phyloP scores from a whole-genome alignment of 2,888 invertebrate species.

The Scaeva pyrastri region DNA sequence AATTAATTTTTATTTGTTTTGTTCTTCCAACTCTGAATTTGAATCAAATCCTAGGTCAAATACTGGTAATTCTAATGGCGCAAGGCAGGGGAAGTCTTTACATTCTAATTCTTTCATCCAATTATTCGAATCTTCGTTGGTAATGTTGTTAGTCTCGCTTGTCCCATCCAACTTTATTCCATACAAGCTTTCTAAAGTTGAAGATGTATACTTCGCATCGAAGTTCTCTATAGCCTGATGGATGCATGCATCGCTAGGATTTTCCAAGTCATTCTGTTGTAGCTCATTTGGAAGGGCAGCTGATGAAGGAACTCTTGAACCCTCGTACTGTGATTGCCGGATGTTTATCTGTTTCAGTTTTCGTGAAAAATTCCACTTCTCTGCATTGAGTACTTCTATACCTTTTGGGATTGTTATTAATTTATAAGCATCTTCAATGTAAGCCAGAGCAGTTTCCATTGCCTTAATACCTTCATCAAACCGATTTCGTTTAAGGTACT shows the following conservation, averaged over 20 bases:
- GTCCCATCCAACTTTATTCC: neutral
- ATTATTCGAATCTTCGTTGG: conserved; percentile 21
- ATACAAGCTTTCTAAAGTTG: conserved; percentile 34
- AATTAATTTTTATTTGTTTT: conserved; percentile 45
- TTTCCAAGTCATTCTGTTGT: conserved; percentile 60
- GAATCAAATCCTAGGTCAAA: conserved; percentile 80
- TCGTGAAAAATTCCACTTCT: conserved; percentile 81
- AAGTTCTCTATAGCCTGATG: conserved; percentile 82
- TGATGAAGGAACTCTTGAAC: conserved; percentile 79
- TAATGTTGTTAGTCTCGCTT: conserved; percentile 13
- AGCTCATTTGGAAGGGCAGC: conserved; percentile 77
- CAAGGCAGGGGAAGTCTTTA: conserved; percentile 80
- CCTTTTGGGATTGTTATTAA: conserved; percentile 79
- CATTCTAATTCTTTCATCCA: conserved; percentile 58
- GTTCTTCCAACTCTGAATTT: conserved; percentile 26
- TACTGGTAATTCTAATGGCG: conserved; percentile 81
- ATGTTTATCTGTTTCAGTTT: conserved; percentile 81
- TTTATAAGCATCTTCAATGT: conserved; percentile 81
- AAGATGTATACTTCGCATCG: conserved; percentile 79
- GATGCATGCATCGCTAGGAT: conserved; percentile 79
- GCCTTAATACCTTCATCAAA: conserved; percentile 83
- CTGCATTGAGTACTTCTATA: conserved; percentile 80
- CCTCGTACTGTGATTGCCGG: conserved; percentile 80
- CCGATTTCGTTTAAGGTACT: conserved; percentile 80
- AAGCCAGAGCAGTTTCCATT: conserved; percentile 81